Evolutionary conservation across 2,888 invertebrate genomes (phyloP).

Genomic region (Drosophila lacicola): DNA sequence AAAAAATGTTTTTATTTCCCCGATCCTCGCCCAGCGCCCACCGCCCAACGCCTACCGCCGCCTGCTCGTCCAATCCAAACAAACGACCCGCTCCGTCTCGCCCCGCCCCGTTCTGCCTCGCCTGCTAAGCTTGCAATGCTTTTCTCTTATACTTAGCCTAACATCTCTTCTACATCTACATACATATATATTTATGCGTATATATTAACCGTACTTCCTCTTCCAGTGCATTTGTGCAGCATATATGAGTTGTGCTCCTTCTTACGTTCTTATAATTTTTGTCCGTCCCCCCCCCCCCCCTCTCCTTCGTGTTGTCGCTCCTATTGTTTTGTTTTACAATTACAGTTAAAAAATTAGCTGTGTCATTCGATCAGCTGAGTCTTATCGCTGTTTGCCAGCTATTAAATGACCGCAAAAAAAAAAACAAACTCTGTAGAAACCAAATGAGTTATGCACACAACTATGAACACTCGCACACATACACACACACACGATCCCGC

Average conservation of each 20-base stretch:
- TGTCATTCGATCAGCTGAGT: conserved; percentile 37
- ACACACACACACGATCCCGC: conserved; percentile 3
- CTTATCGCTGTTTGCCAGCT: conserved; percentile 38
- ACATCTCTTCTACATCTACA: conserved; percentile 8
- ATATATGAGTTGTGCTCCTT: conserved; percentile 1
- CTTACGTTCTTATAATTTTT: conserved; percentile 3
- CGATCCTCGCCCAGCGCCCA: background rate
- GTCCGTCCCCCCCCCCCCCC: background rate
- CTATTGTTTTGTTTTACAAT: conserved; percentile 1
- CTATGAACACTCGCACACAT: background rate
- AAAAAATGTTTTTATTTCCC: conserved; percentile 3
- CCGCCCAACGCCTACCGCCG: conserved; percentile 2
- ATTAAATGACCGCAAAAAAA: conserved; percentile 3
- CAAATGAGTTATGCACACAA: conserved; percentile 27
- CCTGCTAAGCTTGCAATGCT: conserved; percentile 21
- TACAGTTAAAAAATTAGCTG: conserved; percentile 27
- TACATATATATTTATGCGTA: conserved; percentile 13
- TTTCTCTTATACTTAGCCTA: conserved; percentile 14
- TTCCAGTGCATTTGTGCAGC: conserved; percentile 1
- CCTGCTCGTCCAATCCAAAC: background rate
- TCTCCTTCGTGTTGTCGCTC: conserved; percentile 1
- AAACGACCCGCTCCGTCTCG: background rate
- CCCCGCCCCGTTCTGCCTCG: conserved; percentile 2
- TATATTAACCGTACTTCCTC: background rate
- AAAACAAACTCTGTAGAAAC: conserved; percentile 7